Evolutionary conservation across 2,113 vertebrate species (phyloP), one percentile per base, ranked within the genome.

Genomic region (Anser cygnoides): DNA sequence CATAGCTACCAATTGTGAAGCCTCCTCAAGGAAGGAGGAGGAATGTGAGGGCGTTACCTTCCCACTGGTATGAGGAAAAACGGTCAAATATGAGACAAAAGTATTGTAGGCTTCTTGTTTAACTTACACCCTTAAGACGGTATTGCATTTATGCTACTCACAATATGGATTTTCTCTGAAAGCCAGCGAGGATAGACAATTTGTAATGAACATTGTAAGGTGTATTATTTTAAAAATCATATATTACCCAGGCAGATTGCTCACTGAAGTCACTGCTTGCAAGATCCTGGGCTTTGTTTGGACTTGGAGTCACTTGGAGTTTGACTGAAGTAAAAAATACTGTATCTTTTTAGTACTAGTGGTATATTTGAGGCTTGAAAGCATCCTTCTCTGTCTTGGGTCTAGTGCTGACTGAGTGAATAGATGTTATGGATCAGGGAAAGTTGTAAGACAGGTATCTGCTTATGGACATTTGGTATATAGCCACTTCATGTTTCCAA

Each of bases 361-460:
- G 5, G 1, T 79, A 1, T 84, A 33, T 59, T 74, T 65, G 29
- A 68, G 65, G 29, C 21, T 72, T 75, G 57, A 61, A 80, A 81
- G 21, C 62, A 23, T 31, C 13, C 9, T 84, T 46, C 21, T 18
- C n/a, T 35, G 1, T 70, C 16, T 52, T 0, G 0, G 2, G 2
- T 74, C 11, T 67, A 7, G 1, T 18, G 20, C 46, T 86, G 22
- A 2, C 25, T 84, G 52, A 61, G 20, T 29, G 18, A 82, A 15
- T 41, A 15, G 49, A 31, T 52, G 22, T 25, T 74, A 57, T 33
- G 54, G 25, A 44, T 28, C 1, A 12, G 26, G 33, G 22, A 59
- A 76, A 14, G 25, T 33, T 66, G 4, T 58, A 39, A 4, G 5
- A 37, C 8, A 10, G 23, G 3, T 75, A 14, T 46, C 57, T 67